Conservation (phyloP, 2,888 invertebrate species). For the Salticus scenicus region DNA sequence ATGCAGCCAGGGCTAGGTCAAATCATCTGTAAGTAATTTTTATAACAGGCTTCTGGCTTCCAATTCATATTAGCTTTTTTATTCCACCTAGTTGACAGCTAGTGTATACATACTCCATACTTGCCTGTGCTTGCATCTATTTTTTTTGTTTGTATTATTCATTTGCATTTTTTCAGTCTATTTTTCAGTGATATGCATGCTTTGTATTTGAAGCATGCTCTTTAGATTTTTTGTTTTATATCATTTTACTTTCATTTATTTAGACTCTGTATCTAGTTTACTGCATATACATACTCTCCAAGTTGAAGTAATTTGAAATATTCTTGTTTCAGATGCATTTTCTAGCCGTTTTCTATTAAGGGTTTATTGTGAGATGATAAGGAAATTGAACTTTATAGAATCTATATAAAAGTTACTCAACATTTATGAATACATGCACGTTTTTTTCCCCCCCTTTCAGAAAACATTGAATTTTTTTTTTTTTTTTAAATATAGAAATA, state of each 20-base stretch:
- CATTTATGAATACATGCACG: too few species aligned
- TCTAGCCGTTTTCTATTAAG: too few species aligned
- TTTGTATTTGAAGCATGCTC: conserved; percentile 27
- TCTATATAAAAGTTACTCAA: too few species aligned
- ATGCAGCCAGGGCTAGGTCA: conserved; percentile 72
- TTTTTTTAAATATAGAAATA: too few species aligned
- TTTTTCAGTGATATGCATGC: conserved; percentile 19
- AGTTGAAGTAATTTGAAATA: too few species aligned
- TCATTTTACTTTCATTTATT: background rate
- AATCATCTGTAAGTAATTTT: conserved; percentile 70
- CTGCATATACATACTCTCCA: too few species aligned
- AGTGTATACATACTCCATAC: conserved; percentile 5
- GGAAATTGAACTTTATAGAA: too few species aligned
- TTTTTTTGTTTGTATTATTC: background rate
- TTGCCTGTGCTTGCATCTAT: conserved; percentile 19
- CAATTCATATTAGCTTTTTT: conserved; percentile 53
- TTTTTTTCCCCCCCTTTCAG: too few species aligned
- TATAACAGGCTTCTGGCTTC: conserved; percentile 65
- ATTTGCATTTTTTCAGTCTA: conserved; percentile 4
- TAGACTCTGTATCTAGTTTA: too few species aligned
- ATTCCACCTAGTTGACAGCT: conserved; percentile 70
- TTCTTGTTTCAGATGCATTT: too few species aligned
- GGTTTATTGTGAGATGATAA: too few species aligned
- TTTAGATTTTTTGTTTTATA: background rate
- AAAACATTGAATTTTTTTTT: too few species aligned